Evolutionary conservation across 30 jellyfish, hydroid and myxozoan species (phyloP).

Genomic region (Turritopsis dohrnii): DNA sequence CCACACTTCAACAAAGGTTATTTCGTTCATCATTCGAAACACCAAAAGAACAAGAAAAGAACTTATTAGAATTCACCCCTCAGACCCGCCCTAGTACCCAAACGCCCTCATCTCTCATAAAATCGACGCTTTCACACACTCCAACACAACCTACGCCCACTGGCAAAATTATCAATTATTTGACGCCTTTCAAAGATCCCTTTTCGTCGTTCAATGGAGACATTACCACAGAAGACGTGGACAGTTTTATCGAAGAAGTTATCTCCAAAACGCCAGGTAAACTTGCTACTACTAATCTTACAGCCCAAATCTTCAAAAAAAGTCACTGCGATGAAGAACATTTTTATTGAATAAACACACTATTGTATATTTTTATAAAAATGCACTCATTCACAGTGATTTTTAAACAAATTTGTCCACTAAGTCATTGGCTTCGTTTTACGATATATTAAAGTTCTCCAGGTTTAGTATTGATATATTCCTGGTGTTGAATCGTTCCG

Average conservation of each 20-base stretch:
- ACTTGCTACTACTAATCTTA: no score
- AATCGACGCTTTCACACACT: neutral
- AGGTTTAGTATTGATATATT: no score
- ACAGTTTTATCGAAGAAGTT: constrained; percentile 19
- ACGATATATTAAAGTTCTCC: no score
- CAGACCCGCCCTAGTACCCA: neutral
- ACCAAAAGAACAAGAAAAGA: neutral
- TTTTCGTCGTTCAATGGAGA: neutral
- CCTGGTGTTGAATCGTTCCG: no score
- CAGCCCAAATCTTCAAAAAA: no score
- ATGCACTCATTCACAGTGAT: no score
- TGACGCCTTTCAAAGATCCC: neutral
- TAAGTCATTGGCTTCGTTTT: no score
- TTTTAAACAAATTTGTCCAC: no score
- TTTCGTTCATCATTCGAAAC: neutral
- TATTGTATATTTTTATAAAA: no score
- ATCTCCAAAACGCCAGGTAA: constrained; percentile 24
- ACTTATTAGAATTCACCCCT: constrained; percentile 6
- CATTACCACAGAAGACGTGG: constrained; percentile 23
- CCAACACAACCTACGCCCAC: neutral
- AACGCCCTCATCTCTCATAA: neutral
- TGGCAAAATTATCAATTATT: neutral
- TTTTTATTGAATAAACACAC: no score
- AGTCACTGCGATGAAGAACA: no score
- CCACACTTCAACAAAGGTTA: neutral